These are phyloP conservation scores for Puffinus mauretanicus DNA, from an alignment of 2,113 vertebrate genomes.

Conservation along the genomic window DNA sequence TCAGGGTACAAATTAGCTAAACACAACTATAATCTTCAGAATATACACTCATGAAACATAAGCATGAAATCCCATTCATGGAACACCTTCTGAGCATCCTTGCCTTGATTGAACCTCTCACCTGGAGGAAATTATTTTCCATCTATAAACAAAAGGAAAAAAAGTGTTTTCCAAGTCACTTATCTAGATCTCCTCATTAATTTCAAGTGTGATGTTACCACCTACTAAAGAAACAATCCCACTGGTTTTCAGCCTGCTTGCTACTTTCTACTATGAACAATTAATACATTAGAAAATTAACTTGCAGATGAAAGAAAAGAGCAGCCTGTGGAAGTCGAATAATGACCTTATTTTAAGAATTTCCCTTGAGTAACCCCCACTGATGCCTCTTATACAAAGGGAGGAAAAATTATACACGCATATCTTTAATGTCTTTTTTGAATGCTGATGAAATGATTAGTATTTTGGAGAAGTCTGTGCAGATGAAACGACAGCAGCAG, in stretches of 20 bases:
- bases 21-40: neutral
- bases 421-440: constrained; percentile 45
- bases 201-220: neutral
- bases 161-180: neutral
- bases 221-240: neutral
- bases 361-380: constrained; percentile 37
- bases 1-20: neutral
- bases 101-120: neutral
- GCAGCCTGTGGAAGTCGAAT: constrained; percentile 19
- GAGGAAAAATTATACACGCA: neutral
- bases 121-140: neutral
- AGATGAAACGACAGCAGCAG: constrained; percentile 41
- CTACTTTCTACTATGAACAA: neutral
- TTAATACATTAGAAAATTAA: constrained; percentile 40
- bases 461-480: neutral
- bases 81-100: neutral
- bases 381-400: constrained; percentile 8
- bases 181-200: neutral
- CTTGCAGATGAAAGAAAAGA: constrained; percentile 45
- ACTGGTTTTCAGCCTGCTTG: neutral
- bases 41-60: neutral
- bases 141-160: neutral
- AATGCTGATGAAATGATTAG: constrained; percentile 38
- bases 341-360: constrained; percentile 48
- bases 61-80: neutral